These are phyloP conservation scores for Cosmopolites sordidus DNA, from an alignment of 2,888 invertebrate species.

Conservation along the genomic window DNA sequence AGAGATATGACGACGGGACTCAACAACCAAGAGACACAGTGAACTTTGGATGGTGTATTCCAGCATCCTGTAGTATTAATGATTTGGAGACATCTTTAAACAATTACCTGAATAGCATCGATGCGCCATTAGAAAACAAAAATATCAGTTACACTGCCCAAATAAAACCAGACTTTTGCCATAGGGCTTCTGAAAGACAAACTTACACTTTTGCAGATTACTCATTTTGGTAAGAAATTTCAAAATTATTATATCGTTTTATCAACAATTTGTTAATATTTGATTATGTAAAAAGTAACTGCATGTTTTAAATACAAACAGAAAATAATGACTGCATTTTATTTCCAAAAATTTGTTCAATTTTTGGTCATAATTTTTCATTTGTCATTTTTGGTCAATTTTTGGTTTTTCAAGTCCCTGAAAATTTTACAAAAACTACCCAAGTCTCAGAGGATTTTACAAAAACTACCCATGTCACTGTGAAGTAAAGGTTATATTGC, in stretches of 20 bases:
- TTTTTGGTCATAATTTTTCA: too few relatives aligned
- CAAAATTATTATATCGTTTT: not conserved
- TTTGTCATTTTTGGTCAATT: too few relatives aligned
- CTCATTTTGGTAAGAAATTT: constrained; percentile 42
- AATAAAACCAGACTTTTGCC: constrained; percentile 36
- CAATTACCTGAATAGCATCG: constrained; percentile 38
- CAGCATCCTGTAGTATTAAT: constrained; percentile 41
- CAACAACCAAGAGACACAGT: constrained; percentile 40
- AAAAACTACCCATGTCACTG: too few relatives aligned
- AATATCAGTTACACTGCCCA: constrained; percentile 37
- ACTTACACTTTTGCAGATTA: constrained; percentile 40
- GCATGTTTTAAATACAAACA: too few relatives aligned
- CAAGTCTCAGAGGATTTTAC: too few relatives aligned
- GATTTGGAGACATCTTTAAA: constrained; percentile 41
- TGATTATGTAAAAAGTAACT: too few relatives aligned
- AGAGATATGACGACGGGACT: constrained; percentile 40
- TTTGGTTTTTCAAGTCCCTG: too few relatives aligned
- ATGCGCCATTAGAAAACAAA: constrained; percentile 34
- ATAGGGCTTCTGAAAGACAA: constrained; percentile 35
- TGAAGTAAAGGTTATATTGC: too few relatives aligned
- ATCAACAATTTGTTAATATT: too few relatives aligned
- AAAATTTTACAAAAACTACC: too few relatives aligned
- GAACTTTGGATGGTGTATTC: constrained; percentile 44
- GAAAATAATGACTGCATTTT: too few relatives aligned
- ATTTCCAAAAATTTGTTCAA: too few relatives aligned